Conservation (phyloP, 2,888 invertebrate genomes). For the Hetaerina titia region DNA sequence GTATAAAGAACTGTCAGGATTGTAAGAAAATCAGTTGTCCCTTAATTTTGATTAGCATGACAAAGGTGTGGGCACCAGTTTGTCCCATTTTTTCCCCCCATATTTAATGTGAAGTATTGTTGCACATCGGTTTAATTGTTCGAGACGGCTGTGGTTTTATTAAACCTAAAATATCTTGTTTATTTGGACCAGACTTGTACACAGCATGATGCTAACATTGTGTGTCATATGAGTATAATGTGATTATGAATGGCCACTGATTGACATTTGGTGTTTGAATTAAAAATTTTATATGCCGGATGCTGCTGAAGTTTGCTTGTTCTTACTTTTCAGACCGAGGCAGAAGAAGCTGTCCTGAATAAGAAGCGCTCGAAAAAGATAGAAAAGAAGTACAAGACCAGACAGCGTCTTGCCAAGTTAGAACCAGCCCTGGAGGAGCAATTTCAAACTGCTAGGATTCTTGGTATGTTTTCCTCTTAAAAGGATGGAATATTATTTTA, state of each 20-base stretch:
- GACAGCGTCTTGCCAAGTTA: slow-evolving; percentile 96
- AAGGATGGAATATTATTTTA: not conserved
- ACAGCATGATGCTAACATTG: slow-evolving; percentile 71
- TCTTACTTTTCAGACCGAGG: slow-evolving; percentile 85
- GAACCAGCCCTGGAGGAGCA: slow-evolving; percentile 97
- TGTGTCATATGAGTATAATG: slow-evolving; percentile 82
- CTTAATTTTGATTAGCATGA: no score
- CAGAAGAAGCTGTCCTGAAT: slow-evolving; percentile 95
- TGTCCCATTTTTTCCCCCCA: no score
- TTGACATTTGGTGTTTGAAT: not conserved
- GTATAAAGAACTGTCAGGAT: no score
- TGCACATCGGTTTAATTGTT: no score
- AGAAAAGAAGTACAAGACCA: slow-evolving; percentile 93
- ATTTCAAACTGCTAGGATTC: slow-evolving; percentile 96
- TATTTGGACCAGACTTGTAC: no score
- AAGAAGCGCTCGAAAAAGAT: slow-evolving; percentile 97
- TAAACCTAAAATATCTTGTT: no score
- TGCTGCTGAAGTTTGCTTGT: slow-evolving; percentile 69
- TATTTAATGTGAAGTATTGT: no score
- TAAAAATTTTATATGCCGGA: slow-evolving; percentile 43
- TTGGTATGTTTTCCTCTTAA: slow-evolving; percentile 83
- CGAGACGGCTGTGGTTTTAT: no score
- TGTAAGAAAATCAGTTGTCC: no score
- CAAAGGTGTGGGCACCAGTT: no score
- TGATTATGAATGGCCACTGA: slow-evolving; percentile 72